Percentiles rank a stretch among this genome's conserved stretches.
These are phyloP conservation scores for Channa argus DNA, from an alignment of 2,113 vertebrate genomes.

Conservation along the genomic window DNA sequence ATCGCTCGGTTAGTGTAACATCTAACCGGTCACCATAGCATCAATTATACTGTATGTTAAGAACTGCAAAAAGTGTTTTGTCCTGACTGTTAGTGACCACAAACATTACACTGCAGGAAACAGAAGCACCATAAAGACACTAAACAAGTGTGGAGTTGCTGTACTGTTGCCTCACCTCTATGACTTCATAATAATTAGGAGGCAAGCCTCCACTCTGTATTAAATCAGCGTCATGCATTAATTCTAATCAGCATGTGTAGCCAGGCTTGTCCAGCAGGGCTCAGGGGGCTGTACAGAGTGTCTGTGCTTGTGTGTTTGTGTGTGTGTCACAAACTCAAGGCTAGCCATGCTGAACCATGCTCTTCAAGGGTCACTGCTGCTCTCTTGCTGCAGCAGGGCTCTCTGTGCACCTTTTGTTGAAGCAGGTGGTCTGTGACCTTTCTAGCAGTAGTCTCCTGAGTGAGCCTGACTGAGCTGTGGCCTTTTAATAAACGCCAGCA, in stretches of 20 bases:
- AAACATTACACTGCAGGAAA: constrained; percentile 10
- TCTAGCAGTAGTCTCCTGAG: constrained; percentile 21
- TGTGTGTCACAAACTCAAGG: constrained; percentile 9
- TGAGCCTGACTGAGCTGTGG: constrained; percentile 29
- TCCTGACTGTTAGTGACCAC: not conserved
- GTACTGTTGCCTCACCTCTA: constrained; percentile 55
- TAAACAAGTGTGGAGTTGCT: not conserved
- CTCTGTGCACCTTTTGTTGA: constrained; percentile 20
- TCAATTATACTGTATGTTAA: no score
- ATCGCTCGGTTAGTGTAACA: no score
- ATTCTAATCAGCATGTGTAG: constrained; percentile 79
- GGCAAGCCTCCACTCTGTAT: constrained; percentile 65
- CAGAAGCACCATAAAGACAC: constrained; percentile 13
- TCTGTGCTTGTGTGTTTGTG: not conserved
- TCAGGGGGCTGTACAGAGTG: constrained; percentile 4
- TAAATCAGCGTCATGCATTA: constrained; percentile 75
- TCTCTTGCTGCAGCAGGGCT: constrained; percentile 30
- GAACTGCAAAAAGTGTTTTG: not conserved
- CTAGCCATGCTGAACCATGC: constrained; percentile 64
- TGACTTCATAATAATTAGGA: constrained; percentile 74
- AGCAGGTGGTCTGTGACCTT: constrained; percentile 59
- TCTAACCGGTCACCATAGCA: no score
- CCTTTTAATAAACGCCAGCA: constrained; percentile 48
- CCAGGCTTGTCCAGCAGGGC: constrained; percentile 72
- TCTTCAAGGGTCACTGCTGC: constrained; percentile 71